These are phyloP conservation scores for Sphaerophoria taeniata DNA, from an alignment of 2,888 invertebrate genomes.

Conservation along the genomic window DNA sequence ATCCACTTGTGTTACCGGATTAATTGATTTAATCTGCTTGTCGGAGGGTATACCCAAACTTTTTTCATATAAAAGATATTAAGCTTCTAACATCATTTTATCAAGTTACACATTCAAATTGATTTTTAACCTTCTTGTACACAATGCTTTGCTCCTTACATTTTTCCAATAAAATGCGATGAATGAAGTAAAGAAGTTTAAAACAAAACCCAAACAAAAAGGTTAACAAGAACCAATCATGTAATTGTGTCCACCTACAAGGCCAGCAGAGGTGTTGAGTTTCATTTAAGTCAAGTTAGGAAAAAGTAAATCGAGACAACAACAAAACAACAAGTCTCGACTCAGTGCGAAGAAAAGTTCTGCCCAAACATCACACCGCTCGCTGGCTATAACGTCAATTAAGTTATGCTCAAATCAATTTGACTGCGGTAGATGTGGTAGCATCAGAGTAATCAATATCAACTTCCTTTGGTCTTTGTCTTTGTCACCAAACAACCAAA, in stretches of 20 bases:
- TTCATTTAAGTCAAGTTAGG: slow-evolving; percentile 43
- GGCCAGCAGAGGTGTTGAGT: slow-evolving; percentile 55
- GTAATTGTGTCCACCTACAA: slow-evolving; percentile 71
- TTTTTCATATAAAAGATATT: too few species aligned
- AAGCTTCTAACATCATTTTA: too few species aligned
- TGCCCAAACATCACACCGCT: not conserved
- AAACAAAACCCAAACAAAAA: not conserved
- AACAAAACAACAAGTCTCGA: slow-evolving; percentile 12
- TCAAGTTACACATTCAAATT: too few species aligned
- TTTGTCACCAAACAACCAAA: slow-evolving; percentile 27
- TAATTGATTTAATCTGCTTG: too few species aligned
- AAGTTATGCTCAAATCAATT: slow-evolving; percentile 36
- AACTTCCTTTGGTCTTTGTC: slow-evolving; percentile 50
- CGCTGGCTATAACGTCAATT: not conserved
- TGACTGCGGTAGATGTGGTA: slow-evolving; percentile 26
- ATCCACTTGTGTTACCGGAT: too few species aligned
- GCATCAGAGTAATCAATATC: slow-evolving; percentile 64
- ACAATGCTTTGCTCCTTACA: too few species aligned
- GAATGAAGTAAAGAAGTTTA: not conserved
- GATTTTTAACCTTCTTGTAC: too few species aligned
- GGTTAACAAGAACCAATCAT: slow-evolving; percentile 55
- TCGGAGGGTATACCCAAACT: too few species aligned
- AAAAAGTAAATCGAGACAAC: too few species aligned
- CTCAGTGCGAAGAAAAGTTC: slow-evolving; percentile 21
- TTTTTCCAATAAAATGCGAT: too few species aligned